These are phyloP conservation scores for Thinocorus orbignyianus DNA, from an alignment of 2,113 vertebrate genomes.

Conservation along the genomic window DNA sequence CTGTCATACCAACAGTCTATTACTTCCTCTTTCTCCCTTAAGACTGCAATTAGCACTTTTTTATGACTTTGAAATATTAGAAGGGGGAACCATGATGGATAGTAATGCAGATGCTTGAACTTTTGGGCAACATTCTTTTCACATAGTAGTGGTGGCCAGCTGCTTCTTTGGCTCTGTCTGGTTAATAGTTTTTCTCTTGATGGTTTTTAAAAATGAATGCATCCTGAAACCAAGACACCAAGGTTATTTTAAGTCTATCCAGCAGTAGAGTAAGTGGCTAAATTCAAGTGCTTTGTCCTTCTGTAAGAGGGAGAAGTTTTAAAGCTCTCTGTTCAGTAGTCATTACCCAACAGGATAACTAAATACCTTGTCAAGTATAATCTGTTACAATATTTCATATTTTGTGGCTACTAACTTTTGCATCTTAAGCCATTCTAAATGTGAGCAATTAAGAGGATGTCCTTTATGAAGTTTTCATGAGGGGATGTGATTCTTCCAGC, in stretches of 20 bases:
- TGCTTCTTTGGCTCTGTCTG: constrained; percentile 61
- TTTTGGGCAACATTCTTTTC: constrained; percentile 73
- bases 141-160: constrained; percentile 60
- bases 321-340: neutral
- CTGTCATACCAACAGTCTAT: constrained; percentile 44
- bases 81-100: constrained; percentile 61
- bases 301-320: neutral
- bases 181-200: constrained; percentile 47
- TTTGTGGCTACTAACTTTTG: neutral
- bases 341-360: neutral
- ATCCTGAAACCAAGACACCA: constrained; percentile 36
- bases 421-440: neutral
- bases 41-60: constrained; percentile 73
- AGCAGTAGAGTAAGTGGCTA: constrained; percentile 37
- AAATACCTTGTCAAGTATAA: neutral
- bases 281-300: constrained; percentile 49
- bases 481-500: neutral
- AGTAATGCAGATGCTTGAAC: constrained; percentile 75
- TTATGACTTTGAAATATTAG: constrained; percentile 78
- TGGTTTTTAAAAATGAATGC: constrained; percentile 52
- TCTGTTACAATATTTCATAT: neutral
- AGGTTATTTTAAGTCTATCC: constrained; percentile 60
- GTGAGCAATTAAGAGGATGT: neutral
- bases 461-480: neutral
- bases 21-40: constrained; percentile 72